Base-by-base conservation (phyloP, 2,797 vertebrate genomes). In the Characodon lateralis region DNA sequence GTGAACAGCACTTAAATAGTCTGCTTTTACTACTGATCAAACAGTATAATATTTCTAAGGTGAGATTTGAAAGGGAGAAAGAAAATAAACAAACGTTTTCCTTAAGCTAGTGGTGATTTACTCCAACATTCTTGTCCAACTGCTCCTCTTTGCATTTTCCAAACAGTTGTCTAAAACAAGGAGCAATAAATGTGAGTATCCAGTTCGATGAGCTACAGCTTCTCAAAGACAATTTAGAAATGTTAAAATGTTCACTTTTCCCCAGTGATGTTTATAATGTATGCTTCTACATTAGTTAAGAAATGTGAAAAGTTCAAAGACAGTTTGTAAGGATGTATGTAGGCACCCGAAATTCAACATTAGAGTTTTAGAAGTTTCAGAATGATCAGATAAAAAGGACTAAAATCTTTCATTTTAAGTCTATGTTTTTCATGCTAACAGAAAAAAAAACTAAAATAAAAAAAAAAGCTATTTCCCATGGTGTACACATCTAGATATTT, bases 401-500 rank as follows among this genome's bases (percentile, higher is more conserved):
- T 50, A 50, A 50, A 50, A 16, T 35, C 48, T 16, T 50, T 50
- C 10, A 50, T 50, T 16, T 50, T 50, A 16, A 14, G 16, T 35
- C 13, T 3, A 50, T 50, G 48, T 50, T 48, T 16, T 16, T 14
- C 13, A 50, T 50, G 16, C 13, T 50, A 16, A 12, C 12, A 14
- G 16, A 50, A 14, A n/a, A n/a, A n/a, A n/a, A n/a, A n/a, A n/a
- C n/a, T n/a, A n/a, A n/a, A n/a, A n/a, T n/a, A n/a, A n/a, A 50
- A 53, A 81, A 50, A 81, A 66, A 70, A 1, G 41, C 39, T 66
- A 50, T 26, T 35, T 31, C 43, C 16, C 6, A 53, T 75, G 28
- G 50, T 71, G 66, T 71, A 59, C 20, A 3, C 61, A 18, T 41
- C 66, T 7, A n/a, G n/a, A 71, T 51, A 69, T 35, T 72, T 68